Evolutionary conservation across 2,888 invertebrate species (phyloP).

Genomic region (Acrobasis consociella): DNA sequence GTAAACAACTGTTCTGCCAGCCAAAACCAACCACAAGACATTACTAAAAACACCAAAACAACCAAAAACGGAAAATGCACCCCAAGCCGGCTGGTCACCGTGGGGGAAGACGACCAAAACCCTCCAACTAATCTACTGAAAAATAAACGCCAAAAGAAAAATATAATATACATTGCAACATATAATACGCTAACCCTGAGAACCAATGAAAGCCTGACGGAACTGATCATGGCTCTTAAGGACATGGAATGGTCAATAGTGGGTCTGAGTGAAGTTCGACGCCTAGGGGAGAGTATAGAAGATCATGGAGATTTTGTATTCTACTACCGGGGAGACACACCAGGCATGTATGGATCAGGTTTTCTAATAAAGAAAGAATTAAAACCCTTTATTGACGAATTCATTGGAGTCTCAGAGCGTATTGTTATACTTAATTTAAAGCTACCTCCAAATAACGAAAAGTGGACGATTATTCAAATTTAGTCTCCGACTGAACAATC

Average conservation of each 20-base stretch:
- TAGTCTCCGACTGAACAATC: conserved; percentile 30
- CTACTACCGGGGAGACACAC: conserved; percentile 7
- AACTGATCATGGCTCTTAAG: background rate
- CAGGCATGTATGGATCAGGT: background rate
- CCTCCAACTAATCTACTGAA: conserved; percentile 23
- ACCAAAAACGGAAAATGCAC: too few relatives aligned
- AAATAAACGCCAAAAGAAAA: background rate
- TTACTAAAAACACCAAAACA: background rate
- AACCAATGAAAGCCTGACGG: too few relatives aligned
- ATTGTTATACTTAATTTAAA: conserved; percentile 25
- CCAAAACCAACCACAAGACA: background rate
- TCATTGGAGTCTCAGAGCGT: conserved; percentile 12
- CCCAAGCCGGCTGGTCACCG: conserved; percentile 30
- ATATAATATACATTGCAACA: conserved; percentile 21
- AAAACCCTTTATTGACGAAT: conserved; percentile 4
- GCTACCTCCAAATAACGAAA: conserved; percentile 20
- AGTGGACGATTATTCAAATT: conserved; percentile 27
- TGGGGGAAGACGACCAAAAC: conserved; percentile 31
- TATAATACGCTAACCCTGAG: conserved; percentile 4
- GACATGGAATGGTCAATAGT: conserved; percentile 8
- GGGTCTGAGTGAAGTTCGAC: conserved; percentile 10
- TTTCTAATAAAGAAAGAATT: conserved; percentile 15
- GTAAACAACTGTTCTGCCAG: too few relatives aligned
- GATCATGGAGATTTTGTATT: conserved; percentile 13
- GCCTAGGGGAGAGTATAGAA: conserved; percentile 1